A percentile compares a stretch with the other conserved stretches of the same genome.
These are phyloP conservation scores for Zoanthus sansibaricus DNA, from an alignment of 92 coral and sea anemone species.

Conservation along the genomic window DNA sequence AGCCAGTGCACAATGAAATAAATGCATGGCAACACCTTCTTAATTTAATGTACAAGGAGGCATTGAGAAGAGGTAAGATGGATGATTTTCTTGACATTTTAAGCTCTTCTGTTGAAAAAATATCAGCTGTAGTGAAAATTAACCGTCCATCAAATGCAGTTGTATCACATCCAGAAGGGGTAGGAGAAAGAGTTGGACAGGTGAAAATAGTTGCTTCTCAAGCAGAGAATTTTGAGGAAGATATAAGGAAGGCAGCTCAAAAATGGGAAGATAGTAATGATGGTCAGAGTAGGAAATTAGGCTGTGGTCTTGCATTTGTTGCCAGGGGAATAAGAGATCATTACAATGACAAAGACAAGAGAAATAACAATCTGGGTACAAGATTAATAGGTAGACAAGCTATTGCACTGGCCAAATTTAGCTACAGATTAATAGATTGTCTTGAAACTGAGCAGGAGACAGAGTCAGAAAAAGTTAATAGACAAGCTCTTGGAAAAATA, in stretches of 20 bases:
- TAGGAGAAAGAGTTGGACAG: constrained; percentile 12
- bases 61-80: neutral
- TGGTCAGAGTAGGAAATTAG: constrained; percentile 12
- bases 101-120: constrained; percentile 20
- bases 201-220: neutral
- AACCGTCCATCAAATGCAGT: neutral
- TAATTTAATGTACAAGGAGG: no score
- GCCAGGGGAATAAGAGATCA: constrained; percentile 50
- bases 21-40: no score
- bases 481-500: constrained; percentile 63
- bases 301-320: constrained; percentile 68
- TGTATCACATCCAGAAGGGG: constrained; percentile 16
- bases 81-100: neutral
- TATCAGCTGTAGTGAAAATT: neutral
- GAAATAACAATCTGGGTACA: constrained; percentile 55
- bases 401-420: constrained; percentile 63
- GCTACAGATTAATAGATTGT: constrained; percentile 62
- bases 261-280: constrained; percentile 1
- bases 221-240: constrained; percentile 8
- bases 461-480: constrained; percentile 54
- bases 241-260: constrained; percentile 15
- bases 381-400: constrained; percentile 72
- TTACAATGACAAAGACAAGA: constrained; percentile 47
- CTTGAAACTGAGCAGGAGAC: constrained; percentile 54
- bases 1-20: no score